Conservation (phyloP, 1,140 invertebrate genomes). For the Meloidogyne floridensis region DNA sequence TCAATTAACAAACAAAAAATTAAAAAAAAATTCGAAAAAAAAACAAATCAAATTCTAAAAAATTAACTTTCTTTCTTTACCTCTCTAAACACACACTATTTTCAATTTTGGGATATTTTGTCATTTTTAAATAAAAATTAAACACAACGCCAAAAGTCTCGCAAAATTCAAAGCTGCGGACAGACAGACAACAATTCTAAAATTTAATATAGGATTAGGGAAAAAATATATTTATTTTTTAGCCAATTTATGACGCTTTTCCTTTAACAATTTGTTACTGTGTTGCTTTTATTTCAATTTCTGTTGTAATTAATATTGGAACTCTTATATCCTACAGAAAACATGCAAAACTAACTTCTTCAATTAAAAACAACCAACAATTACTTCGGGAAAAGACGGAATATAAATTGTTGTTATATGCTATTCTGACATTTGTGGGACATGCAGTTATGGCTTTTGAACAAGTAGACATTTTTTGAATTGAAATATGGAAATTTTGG, state of each 20-base stretch:
- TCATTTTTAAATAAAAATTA: too few relatives aligned
- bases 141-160: too few relatives aligned
- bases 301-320: conserved; percentile 14
- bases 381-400: background rate
- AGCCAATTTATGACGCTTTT: background rate
- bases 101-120: too few relatives aligned
- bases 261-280: background rate
- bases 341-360: background rate
- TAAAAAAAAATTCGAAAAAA: too few relatives aligned
- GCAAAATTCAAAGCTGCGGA: too few relatives aligned
- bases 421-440: conserved; percentile 3
- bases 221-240: background rate
- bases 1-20: too few relatives aligned
- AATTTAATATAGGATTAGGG: too few relatives aligned
- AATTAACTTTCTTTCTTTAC: too few relatives aligned
- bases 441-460: conserved; percentile 15
- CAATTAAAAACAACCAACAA: background rate
- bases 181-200: too few relatives aligned
- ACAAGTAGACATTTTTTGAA: background rate
- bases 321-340: background rate
- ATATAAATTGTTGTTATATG: conserved; percentile 12
- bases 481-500: background rate
- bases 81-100: too few relatives aligned
- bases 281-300: background rate
- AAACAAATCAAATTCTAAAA: too few relatives aligned